These are phyloP conservation scores for Drosophila elegans DNA, from an alignment of 1,140 invertebrate species.

Conservation along the genomic window DNA sequence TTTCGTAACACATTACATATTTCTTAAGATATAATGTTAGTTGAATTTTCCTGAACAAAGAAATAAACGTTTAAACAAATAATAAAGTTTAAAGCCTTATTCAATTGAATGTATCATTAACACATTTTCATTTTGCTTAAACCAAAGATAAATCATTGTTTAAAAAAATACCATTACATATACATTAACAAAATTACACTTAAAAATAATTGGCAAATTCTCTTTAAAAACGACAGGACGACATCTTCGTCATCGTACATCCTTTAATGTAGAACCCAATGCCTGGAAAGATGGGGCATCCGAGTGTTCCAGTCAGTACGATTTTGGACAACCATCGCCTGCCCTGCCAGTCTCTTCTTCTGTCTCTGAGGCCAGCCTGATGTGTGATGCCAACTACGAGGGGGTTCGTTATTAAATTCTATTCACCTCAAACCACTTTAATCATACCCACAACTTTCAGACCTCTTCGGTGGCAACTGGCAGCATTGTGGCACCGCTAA, in stretches of 20 bases:
- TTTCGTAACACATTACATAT: neutral
- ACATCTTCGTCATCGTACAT: conserved; percentile 5
- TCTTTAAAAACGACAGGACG: neutral
- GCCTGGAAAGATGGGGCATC: conserved; percentile 65
- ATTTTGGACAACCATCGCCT: conserved; percentile 58
- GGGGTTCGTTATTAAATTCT: conserved; percentile 21
- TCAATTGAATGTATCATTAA: neutral
- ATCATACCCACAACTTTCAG: conserved; percentile 8
- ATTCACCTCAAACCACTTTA: no score
- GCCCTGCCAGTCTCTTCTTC: conserved; percentile 61
- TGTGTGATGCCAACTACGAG: conserved; percentile 59
- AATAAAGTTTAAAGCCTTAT: conserved; percentile 1
- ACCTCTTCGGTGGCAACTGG: conserved; percentile 56
- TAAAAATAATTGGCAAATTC: neutral
- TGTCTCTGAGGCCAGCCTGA: conserved; percentile 62
- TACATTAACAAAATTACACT: neutral
- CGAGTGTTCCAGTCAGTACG: conserved; percentile 64
- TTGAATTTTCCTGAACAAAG: no score
- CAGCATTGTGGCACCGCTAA: conserved; percentile 20
- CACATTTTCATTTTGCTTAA: neutral
- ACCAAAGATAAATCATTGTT: neutral
- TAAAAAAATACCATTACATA: neutral
- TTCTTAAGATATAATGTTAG: neutral
- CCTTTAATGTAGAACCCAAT: conserved; percentile 15
- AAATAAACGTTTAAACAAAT: no score